A percentile compares a stretch with the other conserved stretches of the same genome.
Conservation (phyloP, 2,888 invertebrate genomes). For the Octodonta nipae region DNA sequence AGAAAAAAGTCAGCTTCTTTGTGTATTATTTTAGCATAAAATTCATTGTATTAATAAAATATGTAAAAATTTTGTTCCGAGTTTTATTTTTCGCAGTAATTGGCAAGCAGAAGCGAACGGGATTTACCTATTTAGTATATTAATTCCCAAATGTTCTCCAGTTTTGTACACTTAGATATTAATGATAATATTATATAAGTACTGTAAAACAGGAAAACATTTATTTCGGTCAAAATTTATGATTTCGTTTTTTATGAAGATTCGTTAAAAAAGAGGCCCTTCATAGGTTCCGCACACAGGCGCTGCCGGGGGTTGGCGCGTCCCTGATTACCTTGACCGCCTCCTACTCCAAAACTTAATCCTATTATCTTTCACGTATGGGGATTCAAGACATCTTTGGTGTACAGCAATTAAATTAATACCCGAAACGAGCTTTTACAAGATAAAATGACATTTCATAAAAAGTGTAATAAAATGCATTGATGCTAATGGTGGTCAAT, state of each 20-base stretch:
- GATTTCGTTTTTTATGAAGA: conserved; percentile 5
- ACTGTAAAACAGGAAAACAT: conserved; percentile 11
- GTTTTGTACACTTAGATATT: too few relatives aligned
- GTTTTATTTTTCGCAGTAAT: conserved; percentile 12
- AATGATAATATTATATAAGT: conserved; percentile 6
- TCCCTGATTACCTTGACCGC: too few relatives aligned
- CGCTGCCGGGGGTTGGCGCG: conserved; percentile 10
- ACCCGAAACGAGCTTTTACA: too few relatives aligned
- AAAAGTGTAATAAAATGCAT: too few relatives aligned
- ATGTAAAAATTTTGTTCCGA: conserved; percentile 4
- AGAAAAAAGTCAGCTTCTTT: conserved; percentile 1
- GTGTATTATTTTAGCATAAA: neutral
- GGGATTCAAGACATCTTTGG: too few relatives aligned
- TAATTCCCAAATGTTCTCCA: too few relatives aligned
- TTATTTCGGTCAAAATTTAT: conserved; percentile 9
- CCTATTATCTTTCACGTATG: too few relatives aligned
- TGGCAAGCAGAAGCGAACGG: conserved; percentile 9
- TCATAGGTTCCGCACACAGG: conserved; percentile 12
- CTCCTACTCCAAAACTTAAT: too few relatives aligned
- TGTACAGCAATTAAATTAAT: too few relatives aligned
- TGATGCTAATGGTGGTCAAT: too few relatives aligned
- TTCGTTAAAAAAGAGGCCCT: conserved; percentile 10
- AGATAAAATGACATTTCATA: too few relatives aligned
- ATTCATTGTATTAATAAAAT: neutral
- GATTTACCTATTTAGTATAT: conserved; percentile 5